A percentile compares a stretch with the other conserved stretches of the same genome.
phyloP scores from a whole-genome alignment of 2,113 vertebrate genomes.

The Myotis lucifugus region DNA sequence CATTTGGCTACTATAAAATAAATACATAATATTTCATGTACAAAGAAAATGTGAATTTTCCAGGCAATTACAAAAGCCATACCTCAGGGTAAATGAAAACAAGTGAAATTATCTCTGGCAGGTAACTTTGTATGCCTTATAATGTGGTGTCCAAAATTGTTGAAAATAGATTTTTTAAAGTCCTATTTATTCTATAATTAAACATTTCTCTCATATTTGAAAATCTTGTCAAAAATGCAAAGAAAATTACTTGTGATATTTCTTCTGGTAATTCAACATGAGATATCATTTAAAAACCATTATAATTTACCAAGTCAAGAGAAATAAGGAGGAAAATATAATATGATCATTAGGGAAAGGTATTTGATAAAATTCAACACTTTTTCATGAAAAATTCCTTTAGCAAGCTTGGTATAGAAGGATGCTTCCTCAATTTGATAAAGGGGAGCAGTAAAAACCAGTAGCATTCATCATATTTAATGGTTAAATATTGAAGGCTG shows the following conservation, averaged over 20 bases:
- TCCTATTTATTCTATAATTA: neutral
- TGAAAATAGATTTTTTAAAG: neutral
- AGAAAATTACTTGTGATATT: neutral
- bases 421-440: neutral
- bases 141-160: neutral
- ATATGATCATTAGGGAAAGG: neutral
- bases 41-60: neutral
- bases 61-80: neutral
- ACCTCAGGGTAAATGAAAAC: neutral
- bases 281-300: neutral
- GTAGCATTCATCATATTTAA: neutral
- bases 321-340: neutral
- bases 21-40: neutral
- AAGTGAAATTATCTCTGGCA: neutral
- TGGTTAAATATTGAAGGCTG: neutral
- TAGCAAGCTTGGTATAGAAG: neutral
- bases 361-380: conserved; percentile 11
- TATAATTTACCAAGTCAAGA: neutral
- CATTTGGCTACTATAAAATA: neutral
- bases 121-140: neutral
- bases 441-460: neutral
- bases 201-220: neutral
- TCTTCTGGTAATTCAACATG: neutral
- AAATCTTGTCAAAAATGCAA: neutral
- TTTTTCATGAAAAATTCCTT: neutral